phyloP scores from a whole-genome alignment of 2,113 vertebrate species.

The Numida meleagris region DNA sequence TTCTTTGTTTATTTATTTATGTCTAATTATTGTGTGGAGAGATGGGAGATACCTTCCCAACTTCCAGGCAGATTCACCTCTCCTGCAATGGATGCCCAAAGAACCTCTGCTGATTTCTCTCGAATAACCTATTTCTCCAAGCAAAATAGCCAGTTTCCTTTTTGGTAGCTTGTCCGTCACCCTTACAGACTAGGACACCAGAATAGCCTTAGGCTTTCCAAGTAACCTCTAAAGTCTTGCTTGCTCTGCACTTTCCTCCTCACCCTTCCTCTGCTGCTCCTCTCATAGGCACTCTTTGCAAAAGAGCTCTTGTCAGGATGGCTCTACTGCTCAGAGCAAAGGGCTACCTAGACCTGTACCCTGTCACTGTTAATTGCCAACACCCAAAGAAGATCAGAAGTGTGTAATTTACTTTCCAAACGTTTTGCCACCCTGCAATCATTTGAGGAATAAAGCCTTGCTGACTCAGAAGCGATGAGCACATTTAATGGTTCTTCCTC shows the following conservation, averaged over 20 bases:
- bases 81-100: not conserved
- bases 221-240: not conserved
- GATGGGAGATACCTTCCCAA: not conserved
- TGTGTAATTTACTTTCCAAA: not conserved
- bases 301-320: not conserved
- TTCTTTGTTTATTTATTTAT: not conserved
- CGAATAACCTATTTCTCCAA: not conserved
- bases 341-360: too few relatives aligned
- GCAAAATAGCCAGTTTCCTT: not conserved
- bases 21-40: not conserved
- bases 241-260: not conserved
- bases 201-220: not conserved
- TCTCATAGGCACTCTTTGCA: not conserved
- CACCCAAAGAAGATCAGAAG: not conserved
- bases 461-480: not conserved
- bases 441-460: not conserved
- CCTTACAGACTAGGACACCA: too few relatives aligned
- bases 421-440: not conserved
- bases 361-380: not conserved
- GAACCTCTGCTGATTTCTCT: not conserved
- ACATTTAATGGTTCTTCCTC: not conserved
- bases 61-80: not conserved
- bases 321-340: not conserved
- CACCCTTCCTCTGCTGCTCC: not conserved
- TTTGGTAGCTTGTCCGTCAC: not conserved